phyloP scores from a whole-genome alignment of 2,113 vertebrate species.

The Istiophorus platypterus region DNA sequence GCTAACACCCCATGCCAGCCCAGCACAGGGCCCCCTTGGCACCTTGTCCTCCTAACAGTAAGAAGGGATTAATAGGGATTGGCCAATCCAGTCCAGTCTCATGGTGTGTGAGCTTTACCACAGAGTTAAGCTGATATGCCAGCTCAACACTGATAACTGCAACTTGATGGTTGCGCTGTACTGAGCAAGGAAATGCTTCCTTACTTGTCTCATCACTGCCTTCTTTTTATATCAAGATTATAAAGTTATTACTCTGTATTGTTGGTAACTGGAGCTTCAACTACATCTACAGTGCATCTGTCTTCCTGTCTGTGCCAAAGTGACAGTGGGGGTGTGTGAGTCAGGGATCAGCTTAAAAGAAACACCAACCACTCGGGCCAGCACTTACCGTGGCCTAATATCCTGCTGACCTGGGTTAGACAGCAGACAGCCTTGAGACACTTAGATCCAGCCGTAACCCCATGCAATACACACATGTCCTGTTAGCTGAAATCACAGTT shows the following conservation, averaged over 20 bases:
- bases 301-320: slow-evolving; percentile 33
- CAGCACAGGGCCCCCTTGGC: slow-evolving; percentile 66
- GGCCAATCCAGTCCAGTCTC: slow-evolving; percentile 71
- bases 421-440: slow-evolving; percentile 72
- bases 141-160: slow-evolving; percentile 54
- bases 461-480: slow-evolving; percentile 61
- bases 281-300: background rate
- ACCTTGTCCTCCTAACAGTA: slow-evolving; percentile 67
- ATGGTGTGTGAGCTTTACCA: slow-evolving; percentile 71
- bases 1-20: slow-evolving; percentile 53
- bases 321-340: slow-evolving; percentile 26
- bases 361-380: slow-evolving; percentile 39
- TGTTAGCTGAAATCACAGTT: slow-evolving; percentile 50
- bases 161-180: slow-evolving; percentile 48
- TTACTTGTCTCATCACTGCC: background rate
- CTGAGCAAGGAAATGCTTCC: slow-evolving; percentile 4
- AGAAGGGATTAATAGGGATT: slow-evolving; percentile 81
- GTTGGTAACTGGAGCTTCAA: background rate
- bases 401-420: slow-evolving; percentile 77
- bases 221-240: background rate
- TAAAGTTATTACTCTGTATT: background rate
- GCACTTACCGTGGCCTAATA: slow-evolving; percentile 67
- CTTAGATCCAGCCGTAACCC: slow-evolving; percentile 65
- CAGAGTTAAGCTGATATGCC: slow-evolving; percentile 63
- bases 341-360: slow-evolving; percentile 64